Evolutionary conservation across 92 coral and sea anemone species (phyloP), one percentile per base, ranked within the genome.

Genomic region (Parazoanthus atlanticus): DNA sequence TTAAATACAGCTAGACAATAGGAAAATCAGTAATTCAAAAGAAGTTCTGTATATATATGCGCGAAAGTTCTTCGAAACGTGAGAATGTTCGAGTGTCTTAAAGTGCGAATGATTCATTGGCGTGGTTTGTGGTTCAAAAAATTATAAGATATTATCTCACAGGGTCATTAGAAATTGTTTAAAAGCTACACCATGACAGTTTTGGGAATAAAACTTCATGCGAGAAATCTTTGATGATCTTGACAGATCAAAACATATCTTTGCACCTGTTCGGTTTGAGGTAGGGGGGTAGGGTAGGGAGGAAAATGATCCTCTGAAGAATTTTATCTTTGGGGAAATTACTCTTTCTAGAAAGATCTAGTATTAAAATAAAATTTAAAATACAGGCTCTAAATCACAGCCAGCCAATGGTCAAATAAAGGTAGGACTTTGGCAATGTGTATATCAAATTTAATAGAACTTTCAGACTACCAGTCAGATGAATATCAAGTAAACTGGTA

Each of bases 211-310:
- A 61, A 88, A 65, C 79, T 61, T 71, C 72, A 88, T 79, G 47
- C 61, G 46, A 86, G 84, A 76, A 86, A 52, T 86, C 19, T 76
- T 65, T 77, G 65, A 36, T 36, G 38, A 76, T 54, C 85, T 73
- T 71, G 30, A 70, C 40, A 88, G 36, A 73, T 81, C 78, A 49
- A 74, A 79, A 66, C 89, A 74, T 46, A 71, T 33, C 38, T 66
- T 74, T 88, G 82, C 87, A 70, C 79, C 86, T 86, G 89, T 85
- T 91, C 82, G 29, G 43, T 49, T 66, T 26, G 33, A 8, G 29
- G 64, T 43, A 31, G 31, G 16, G 78, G 87, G 74, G 87, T 84
- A 41, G 78, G 77, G 78, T 83, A 19, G 78, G 78, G 78, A 8
- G 28, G 49, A 32, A n/a, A 12, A 28, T 71, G 1, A 15, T 30